A percentile compares a stretch with the other conserved stretches of the same genome.
phyloP scores from a whole-genome alignment of 2,888 invertebrate species.

The Drosophila robusta region DNA sequence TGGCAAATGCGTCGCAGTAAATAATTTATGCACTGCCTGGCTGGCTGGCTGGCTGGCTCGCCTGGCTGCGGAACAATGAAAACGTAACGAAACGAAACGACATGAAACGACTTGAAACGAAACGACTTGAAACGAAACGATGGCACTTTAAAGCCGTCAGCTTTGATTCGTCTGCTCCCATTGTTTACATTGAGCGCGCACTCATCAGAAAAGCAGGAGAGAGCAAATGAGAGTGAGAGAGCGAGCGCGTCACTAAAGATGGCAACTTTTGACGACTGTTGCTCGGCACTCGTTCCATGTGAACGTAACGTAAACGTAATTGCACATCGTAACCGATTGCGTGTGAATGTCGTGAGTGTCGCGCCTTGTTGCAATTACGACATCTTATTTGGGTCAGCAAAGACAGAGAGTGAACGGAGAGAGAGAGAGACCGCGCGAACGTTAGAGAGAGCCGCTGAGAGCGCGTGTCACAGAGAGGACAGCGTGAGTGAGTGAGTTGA shows the following conservation, averaged over 20 bases:
- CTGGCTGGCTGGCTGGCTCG: slow-evolving; percentile 7
- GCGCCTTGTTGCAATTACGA: slow-evolving; percentile 77
- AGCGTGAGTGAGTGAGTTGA: slow-evolving; percentile 47
- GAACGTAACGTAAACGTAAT: slow-evolving; percentile 55
- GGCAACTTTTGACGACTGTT: slow-evolving; percentile 34
- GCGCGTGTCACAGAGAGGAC: slow-evolving; percentile 18
- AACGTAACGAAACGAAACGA: slow-evolving; percentile 1
- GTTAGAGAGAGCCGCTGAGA: slow-evolving; percentile 12
- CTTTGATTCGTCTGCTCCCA: slow-evolving; percentile 37
- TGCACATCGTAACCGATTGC: slow-evolving; percentile 44
- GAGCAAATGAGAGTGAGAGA: slow-evolving; percentile 4
- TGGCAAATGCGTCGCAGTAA: slow-evolving; percentile 71
- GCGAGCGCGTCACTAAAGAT: slow-evolving; percentile 20
- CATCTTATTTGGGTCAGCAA: slow-evolving; percentile 79
- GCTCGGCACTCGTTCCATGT: slow-evolving; percentile 48
- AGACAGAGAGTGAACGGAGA: slow-evolving; percentile 24
- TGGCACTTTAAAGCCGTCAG: slow-evolving; percentile 46
- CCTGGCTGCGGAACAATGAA: slow-evolving; percentile 31
- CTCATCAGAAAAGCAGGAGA: slow-evolving; percentile 3
- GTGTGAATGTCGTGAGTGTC: slow-evolving; percentile 58
- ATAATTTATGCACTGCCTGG: slow-evolving; percentile 56
- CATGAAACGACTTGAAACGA: slow-evolving; percentile 7
- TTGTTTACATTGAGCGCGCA: slow-evolving; percentile 53
- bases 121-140: not conserved
- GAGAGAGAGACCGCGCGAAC: slow-evolving; percentile 14